Base-by-base conservation (phyloP, 2,797 vertebrate species). In the Xerus rutilus region DNA sequence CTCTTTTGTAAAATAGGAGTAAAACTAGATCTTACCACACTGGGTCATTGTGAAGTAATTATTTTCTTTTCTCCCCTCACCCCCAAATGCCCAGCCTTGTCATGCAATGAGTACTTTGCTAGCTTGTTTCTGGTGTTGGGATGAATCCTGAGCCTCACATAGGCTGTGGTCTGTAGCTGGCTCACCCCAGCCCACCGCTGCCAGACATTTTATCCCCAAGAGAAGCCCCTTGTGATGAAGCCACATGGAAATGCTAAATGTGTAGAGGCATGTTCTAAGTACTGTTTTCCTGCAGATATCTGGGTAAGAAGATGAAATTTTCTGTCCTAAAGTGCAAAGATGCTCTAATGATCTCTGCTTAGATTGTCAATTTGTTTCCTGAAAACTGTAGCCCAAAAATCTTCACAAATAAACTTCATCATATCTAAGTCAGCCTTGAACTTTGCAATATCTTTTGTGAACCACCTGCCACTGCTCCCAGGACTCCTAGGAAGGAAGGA, bases 261-360 rank as follows among this genome's bases (percentile, higher is more conserved):
- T 99, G 99, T 99, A 69, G 99, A 99, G 45, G 99, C 99, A n/a
- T 99, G 99, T 94, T 99, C 99, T 98, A 99, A 98, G 97, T 99
- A 99, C 59, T 11, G 99, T 97, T 99, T 99, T 94, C 99, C 99
- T 94, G 99, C 98, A 93, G 99, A 99, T 97, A 99, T 99, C 91
- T 99, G 99, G 95, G 98, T 99, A 98, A 99, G 98, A 69, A 99
- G 98, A 43, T 99, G 98, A 96, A 99, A 99, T 97, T 99, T 99
- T 97, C 99, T 99, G 97, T 99, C 99, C 97, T 99, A 99, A 93
- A 99, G 99, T 91, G 99, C 99, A 92, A 99, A 99, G 97, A 99
- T 99, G 83, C 99, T 99, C 99, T 99, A 97, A 57, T 6, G 32
- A 79, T n/a, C 23, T 23, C 12, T 25, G 52, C 20, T 39, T 35